Evolutionary conservation across 2,797 vertebrate genomes (phyloP).

Genomic region (Psittacula echo): DNA sequence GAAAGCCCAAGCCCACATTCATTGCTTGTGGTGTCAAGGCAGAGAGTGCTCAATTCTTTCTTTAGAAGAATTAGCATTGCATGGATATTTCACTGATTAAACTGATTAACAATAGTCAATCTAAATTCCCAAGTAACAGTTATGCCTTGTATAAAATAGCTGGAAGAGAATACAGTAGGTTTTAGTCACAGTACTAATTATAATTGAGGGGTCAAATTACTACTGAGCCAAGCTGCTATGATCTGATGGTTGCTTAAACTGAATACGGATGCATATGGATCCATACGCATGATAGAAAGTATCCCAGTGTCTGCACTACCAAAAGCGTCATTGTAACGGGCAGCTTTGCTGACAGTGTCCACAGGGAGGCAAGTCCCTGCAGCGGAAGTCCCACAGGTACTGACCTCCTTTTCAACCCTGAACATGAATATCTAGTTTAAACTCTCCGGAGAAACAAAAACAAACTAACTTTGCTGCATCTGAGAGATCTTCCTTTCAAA

Average conservation of each 20-base stretch:
- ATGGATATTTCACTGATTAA: neutral
- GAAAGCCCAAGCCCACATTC: neutral
- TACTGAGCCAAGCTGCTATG: neutral
- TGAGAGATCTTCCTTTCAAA: neutral
- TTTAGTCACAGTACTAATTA: neutral
- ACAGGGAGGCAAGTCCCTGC: neutral
- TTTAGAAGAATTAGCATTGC: neutral
- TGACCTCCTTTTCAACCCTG: neutral
- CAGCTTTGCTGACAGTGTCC: neutral
- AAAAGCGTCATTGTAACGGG: fast-evolving
- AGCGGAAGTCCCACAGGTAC: neutral
- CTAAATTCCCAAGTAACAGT: neutral
- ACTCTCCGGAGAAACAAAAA: neutral
- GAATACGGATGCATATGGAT: neutral
- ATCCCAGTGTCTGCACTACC: neutral
- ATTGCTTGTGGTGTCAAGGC: neutral
- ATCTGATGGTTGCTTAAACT: neutral
- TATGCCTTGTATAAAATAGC: neutral
- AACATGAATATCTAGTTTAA: neutral
- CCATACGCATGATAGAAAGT: neutral
- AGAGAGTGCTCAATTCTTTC: neutral
- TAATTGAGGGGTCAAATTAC: neutral
- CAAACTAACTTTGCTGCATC: neutral
- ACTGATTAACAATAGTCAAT: neutral
- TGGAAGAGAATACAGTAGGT: neutral